Evolutionary conservation across 2,888 invertebrate genomes (phyloP).

Genomic region (Brenthis hecate): DNA sequence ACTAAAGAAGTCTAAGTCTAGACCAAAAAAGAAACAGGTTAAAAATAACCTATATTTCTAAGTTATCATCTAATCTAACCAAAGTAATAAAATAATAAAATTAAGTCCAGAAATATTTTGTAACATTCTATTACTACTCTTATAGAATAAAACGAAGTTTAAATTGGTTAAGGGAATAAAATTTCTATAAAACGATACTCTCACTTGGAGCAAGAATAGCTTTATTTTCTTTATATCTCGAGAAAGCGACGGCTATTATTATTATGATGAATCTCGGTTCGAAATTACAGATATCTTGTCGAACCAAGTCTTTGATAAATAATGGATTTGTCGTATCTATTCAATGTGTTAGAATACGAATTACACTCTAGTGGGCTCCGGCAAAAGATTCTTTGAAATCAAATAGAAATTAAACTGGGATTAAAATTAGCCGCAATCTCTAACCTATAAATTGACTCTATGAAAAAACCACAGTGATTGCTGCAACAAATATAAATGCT

Average conservation of each 20-base stretch:
- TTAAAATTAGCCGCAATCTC: no score
- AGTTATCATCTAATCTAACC: no score
- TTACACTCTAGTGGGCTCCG: neutral
- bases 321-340: neutral
- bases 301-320: neutral
- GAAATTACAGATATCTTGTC: neutral
- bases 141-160: neutral
- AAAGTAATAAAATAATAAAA: neutral
- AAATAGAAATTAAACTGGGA: no score
- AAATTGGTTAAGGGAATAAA: conserved; percentile 1
- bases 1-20: no score
- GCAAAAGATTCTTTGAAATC: neutral
- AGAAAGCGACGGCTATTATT: conserved; percentile 1
- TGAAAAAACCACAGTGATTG: no score
- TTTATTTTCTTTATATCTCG: conserved; percentile 2
- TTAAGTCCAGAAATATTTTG: neutral
- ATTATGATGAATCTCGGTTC: neutral
- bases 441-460: no score
- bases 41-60: no score
- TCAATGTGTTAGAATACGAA: neutral
- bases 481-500: no score
- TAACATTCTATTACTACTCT: neutral
- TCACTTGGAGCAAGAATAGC: neutral
- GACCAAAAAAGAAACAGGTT: no score
- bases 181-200: conserved; percentile 6